Conservation (phyloP, 2,113 vertebrate genomes). For the Martes martes region DNA sequence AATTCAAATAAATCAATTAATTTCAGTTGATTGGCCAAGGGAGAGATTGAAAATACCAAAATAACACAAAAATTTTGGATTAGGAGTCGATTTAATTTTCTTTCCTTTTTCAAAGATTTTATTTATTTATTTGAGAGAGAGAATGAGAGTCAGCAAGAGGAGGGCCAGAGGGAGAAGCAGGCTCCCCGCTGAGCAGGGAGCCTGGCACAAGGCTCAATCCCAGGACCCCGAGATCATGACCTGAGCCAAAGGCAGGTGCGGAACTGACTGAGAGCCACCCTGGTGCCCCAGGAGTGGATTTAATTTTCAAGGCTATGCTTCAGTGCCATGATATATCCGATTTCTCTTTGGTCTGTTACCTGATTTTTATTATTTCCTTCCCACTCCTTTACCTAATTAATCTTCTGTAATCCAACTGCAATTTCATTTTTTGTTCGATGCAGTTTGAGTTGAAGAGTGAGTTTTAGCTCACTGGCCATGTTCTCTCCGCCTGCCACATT, state of each 20-base stretch:
- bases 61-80: constrained; percentile 17
- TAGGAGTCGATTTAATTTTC: constrained; percentile 36
- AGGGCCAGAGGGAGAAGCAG: not conserved
- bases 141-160: not conserved
- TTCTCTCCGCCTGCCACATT: constrained; percentile 19
- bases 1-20: constrained; percentile 37
- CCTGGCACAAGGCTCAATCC: not conserved
- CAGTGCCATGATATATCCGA: not conserved
- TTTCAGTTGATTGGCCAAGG: not conserved
- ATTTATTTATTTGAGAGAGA: not conserved
- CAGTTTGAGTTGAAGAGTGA: constrained; percentile 7
- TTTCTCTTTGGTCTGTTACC: constrained; percentile 38
- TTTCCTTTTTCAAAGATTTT: not conserved
- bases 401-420: not conserved
- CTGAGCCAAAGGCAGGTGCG: not conserved
- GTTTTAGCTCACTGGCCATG: not conserved
- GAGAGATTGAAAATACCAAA: constrained; percentile 33
- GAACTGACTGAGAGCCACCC: not conserved
- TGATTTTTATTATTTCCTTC: constrained; percentile 19
- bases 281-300: not conserved
- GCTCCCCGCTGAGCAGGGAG: not conserved
- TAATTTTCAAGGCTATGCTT: constrained; percentile 46
- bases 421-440: constrained; percentile 35
- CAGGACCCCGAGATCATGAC: not conserved
- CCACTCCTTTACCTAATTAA: not conserved